phyloP scores from a whole-genome alignment of 2,797 vertebrate species.

The Crenuchus spilurus region DNA sequence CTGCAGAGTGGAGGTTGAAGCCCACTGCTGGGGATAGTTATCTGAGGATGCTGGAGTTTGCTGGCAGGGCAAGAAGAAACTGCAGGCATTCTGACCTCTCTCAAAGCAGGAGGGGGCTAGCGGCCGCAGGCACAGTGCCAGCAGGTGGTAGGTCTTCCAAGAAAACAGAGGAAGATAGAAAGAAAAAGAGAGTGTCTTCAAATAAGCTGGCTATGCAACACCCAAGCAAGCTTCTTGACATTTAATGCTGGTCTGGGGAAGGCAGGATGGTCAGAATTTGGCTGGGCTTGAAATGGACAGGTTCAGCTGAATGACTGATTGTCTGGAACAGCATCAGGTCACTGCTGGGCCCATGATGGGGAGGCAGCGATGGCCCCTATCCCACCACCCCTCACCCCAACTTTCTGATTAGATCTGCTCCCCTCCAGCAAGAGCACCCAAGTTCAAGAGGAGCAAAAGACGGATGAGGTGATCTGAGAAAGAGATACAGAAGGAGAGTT shows the following conservation, averaged over 20 bases:
- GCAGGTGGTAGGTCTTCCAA: slow-evolving; percentile 58
- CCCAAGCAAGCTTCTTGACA: slow-evolving; percentile 46
- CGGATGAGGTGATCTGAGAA: slow-evolving; percentile 65
- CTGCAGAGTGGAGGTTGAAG: slow-evolving; percentile 54
- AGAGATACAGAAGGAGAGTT: slow-evolving; percentile 45
- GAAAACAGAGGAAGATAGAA: slow-evolving; percentile 31
- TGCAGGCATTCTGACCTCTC: slow-evolving; percentile 63
- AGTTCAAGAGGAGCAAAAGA: slow-evolving; percentile 73
- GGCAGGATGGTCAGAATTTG: slow-evolving; percentile 31
- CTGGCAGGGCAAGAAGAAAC: slow-evolving; percentile 55
- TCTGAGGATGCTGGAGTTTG: slow-evolving; percentile 42
- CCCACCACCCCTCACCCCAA: slow-evolving; percentile 45
- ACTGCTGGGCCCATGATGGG: slow-evolving; percentile 58
- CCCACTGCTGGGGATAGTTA: slow-evolving; percentile 39
- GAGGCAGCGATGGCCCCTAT: slow-evolving; percentile 47
- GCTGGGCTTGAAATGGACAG: slow-evolving; percentile 62
- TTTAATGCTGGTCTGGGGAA: slow-evolving; percentile 43
- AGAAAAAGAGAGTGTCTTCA: slow-evolving; percentile 31
- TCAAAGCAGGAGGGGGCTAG: slow-evolving; percentile 57
- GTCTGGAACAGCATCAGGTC: slow-evolving; percentile 69
- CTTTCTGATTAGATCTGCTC: slow-evolving; percentile 68
- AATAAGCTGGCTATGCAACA: slow-evolving; percentile 26
- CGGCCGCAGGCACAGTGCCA: slow-evolving; percentile 44
- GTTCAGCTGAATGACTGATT: slow-evolving; percentile 72
- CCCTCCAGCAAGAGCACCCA: slow-evolving; percentile 61